Evolutionary conservation across 2,888 invertebrate species (phyloP).

Genomic region (Platerodrilus igneus): DNA sequence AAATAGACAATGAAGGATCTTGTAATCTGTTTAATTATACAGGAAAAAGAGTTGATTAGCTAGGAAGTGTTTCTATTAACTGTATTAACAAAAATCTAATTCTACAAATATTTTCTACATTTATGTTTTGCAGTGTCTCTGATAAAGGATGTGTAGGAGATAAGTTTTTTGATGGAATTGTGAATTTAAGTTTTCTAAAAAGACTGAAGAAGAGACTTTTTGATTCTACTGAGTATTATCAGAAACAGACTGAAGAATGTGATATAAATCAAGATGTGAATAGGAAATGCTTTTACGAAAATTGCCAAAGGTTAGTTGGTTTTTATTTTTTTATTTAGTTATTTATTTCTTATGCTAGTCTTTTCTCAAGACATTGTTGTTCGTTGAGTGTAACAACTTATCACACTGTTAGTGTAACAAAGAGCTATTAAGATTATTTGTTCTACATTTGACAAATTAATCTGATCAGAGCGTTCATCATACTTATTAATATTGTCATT

Average conservation of each 20-base stretch:
- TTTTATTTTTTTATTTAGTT: no score
- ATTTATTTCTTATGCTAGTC: no score
- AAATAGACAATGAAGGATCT: no score
- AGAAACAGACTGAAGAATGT: constrained; percentile 48
- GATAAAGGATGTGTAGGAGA: constrained; percentile 64
- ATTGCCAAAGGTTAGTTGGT: constrained; percentile 44
- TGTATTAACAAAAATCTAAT: not conserved
- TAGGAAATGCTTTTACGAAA: constrained; percentile 39
- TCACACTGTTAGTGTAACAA: constrained; percentile 1
- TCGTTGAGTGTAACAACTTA: no score
- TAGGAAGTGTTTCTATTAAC: not conserved
- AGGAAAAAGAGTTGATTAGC: no score
- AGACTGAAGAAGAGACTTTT: constrained; percentile 64
- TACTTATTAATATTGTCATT: no score
- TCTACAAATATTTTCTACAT: not conserved
- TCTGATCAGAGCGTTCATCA: no score
- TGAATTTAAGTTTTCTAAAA: constrained; percentile 62
- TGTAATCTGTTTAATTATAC: no score
- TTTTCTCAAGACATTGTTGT: no score
- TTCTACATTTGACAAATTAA: no score
- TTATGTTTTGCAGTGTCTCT: constrained; percentile 43
- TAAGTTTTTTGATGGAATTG: constrained; percentile 69
- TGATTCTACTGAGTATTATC: constrained; percentile 58
- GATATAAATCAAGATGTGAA: constrained; percentile 29
- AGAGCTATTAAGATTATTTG: no score